Conservation (phyloP, 2,113 vertebrate genomes). For the Hiodon alosoides region DNA sequence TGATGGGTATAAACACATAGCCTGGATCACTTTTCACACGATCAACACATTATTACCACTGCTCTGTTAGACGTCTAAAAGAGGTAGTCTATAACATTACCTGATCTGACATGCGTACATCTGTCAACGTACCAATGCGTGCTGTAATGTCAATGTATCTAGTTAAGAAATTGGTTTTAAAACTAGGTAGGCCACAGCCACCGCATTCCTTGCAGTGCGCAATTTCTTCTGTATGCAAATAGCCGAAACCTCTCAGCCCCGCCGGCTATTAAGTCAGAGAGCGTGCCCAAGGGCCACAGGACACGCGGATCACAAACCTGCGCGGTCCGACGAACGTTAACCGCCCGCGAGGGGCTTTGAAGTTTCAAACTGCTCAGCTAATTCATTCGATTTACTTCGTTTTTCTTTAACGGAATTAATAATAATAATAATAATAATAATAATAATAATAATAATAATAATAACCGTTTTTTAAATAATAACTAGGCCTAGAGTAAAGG, state of each 20-base stretch:
- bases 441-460: not conserved
- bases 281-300: slow-evolving; percentile 23
- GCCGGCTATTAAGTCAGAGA: slow-evolving; percentile 30
- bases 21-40: too few relatives aligned
- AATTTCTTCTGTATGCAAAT: slow-evolving; percentile 35
- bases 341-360: not conserved
- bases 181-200: not conserved
- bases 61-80: too few relatives aligned
- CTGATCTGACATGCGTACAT: not conserved
- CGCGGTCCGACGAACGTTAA: not conserved
- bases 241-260: slow-evolving; percentile 25
- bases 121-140: not conserved
- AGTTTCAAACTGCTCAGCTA: too few relatives aligned
- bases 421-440: not conserved
- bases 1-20: too few relatives aligned
- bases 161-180: not conserved
- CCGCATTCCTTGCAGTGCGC: not conserved
- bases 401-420: too few relatives aligned
- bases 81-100: not conserved
- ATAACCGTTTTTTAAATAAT: not conserved
- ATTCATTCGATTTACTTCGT: too few relatives aligned
- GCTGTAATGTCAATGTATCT: not conserved
- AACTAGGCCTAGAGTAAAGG: too few relatives aligned
- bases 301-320: not conserved
- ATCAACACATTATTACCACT: too few relatives aligned